Conservation (phyloP, 2,113 vertebrate genomes). For the Larimichthys crocea region DNA sequence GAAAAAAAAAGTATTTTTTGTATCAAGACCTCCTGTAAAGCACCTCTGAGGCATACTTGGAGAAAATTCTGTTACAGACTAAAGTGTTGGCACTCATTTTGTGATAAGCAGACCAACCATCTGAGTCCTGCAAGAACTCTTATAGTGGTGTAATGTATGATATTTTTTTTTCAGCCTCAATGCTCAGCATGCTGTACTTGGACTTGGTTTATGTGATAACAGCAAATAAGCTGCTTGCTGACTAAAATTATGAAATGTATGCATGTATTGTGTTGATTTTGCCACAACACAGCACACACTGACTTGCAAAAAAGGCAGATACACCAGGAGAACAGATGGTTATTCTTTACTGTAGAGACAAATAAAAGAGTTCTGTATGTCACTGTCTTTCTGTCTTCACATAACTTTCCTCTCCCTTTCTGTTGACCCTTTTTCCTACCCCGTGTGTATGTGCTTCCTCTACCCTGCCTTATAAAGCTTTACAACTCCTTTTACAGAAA, state of each 20-base stretch:
- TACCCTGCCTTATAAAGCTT: background rate
- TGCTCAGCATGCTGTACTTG: conserved; percentile 3
- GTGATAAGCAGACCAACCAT: conserved; percentile 14
- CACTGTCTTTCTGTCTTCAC: background rate
- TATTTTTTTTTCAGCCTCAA: conserved; percentile 2
- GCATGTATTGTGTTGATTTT: conserved; percentile 1
- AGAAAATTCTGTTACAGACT: conserved; percentile 18
- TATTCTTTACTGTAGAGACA: background rate
- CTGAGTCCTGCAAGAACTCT: conserved; percentile 5
- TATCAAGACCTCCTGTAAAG: background rate
- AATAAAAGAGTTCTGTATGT: background rate
- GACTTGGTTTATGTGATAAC: conserved; percentile 8
- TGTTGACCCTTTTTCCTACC: background rate
- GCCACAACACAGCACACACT: background rate
- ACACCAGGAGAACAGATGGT: background rate
- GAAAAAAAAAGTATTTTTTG: conserved; percentile 17
- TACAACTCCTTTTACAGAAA: background rate
- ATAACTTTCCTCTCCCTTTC: background rate
- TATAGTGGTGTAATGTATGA: conserved; percentile 5
- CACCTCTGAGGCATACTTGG: conserved; percentile 7
- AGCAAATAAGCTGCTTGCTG: background rate
- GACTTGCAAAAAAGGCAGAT: background rate
- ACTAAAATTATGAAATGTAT: conserved; percentile 9
- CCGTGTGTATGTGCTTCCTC: background rate
- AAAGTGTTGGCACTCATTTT: conserved; percentile 28